Percentiles rank a stretch among this genome's conserved stretches.
Conservation (phyloP, 2,797 vertebrate species). For the Meriones psammophilus region DNA sequence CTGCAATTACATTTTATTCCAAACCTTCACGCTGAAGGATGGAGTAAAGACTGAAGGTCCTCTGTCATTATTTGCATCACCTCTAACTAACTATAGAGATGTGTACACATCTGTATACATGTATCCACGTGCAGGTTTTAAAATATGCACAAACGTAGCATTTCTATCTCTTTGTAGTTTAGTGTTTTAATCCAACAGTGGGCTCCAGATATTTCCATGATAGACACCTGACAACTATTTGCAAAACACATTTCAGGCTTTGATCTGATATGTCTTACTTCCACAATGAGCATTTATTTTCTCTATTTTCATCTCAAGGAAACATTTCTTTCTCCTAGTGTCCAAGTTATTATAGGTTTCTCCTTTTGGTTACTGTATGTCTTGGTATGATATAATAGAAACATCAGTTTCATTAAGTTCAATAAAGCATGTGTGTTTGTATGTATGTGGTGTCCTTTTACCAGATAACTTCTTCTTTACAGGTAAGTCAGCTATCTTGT, state of each 20-base stretch:
- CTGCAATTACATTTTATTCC: not conserved
- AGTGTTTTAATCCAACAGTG: not conserved
- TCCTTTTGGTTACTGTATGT: not conserved
- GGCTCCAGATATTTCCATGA: not conserved
- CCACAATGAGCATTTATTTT: not conserved
- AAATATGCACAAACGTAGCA: not conserved
- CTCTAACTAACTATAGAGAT: conserved; percentile 1
- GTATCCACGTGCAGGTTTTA: not conserved
- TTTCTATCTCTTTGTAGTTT: not conserved
- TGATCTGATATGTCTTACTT: not conserved
- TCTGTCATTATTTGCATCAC: not conserved
- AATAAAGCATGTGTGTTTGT: not conserved
- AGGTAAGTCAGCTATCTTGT: not conserved
- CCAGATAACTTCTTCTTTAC: not conserved
- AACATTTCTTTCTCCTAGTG: conserved; percentile 28
- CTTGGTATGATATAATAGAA: not conserved
- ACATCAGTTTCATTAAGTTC: conserved; percentile 49
- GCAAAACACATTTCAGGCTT: conserved; percentile 51
- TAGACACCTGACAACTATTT: conserved; percentile 20
- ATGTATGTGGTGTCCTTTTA: not conserved
- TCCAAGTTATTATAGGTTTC: not conserved
- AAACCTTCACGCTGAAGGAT: not conserved
- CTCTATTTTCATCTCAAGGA: conserved; percentile 7
- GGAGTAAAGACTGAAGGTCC: not conserved
- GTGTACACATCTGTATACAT: not conserved